Evolutionary conservation across 2,888 invertebrate genomes (phyloP), one percentile per base, ranked within the genome.

Genomic region (Leistus spinibarbis): DNA sequence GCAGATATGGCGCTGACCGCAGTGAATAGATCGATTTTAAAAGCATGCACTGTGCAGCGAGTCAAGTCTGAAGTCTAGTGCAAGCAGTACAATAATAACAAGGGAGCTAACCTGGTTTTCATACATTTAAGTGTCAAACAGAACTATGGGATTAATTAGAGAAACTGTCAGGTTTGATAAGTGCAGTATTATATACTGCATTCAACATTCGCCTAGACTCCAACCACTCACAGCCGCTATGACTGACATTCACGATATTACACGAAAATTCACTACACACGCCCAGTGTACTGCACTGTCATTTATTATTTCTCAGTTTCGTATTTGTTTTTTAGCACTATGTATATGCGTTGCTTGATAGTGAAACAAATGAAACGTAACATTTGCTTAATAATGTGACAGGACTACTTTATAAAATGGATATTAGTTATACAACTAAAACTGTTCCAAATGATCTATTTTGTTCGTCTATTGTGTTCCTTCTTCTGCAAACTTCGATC

Each of bases 61-160:
- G n/a, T n/a, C n/a, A n/a, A n/a, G n/a, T n/a, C n/a, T n/a, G n/a
- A n/a, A n/a, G n/a, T n/a, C n/a, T 24, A 24, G 24, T 24, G 53
- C 24, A 10, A 40, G 40, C 40, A 10, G 10, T 40, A 7, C 40
- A 40, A 40, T 40, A 40, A 40, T 40, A 40, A 40, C 72, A 57
- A 24, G 72, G 66, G n/a, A 72, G 63, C 27, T 73, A 73, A 67
- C 73, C 73, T 66, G 73, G 17, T 67, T 67, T 67, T 67, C 67
- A 73, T 67, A 73, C 73, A 73, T 73, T 67, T 60, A 72, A 73
- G 73, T 73, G 73, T 67, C 73, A 73, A 73, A 73, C 62, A 23
- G 66, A 67, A 40, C 65, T 73, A 53, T 56, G 62, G 60, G 62
- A 67, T 73, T 67, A 40, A 73, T 73, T 73, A 67, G 67, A 67